Percentiles rank a stretch among this genome's conserved stretches.
These are phyloP conservation scores for Cephus runcator DNA, from an alignment of 2,888 invertebrate genomes.

Conservation along the genomic window DNA sequence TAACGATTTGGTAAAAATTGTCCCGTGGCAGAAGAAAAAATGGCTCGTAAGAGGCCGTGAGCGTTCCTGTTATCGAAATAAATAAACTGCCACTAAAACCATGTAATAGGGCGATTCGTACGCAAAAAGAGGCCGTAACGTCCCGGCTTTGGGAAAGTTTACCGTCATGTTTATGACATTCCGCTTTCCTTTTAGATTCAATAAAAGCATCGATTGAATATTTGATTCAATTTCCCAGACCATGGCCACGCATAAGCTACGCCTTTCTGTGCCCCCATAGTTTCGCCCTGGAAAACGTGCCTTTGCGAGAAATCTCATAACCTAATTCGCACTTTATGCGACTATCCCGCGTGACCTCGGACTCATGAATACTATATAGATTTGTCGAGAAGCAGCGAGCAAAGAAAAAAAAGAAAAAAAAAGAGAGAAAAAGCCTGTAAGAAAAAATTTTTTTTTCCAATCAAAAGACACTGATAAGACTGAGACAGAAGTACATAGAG, in stretches of 20 bases:
- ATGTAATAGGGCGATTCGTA: conserved; percentile 23
- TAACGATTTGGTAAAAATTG: neutral
- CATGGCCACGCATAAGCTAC: conserved; percentile 7
- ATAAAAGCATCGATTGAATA: conserved; percentile 25
- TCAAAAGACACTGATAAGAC: neutral
- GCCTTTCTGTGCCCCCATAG: neutral
- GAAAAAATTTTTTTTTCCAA: neutral
- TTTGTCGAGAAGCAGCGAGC: neutral
- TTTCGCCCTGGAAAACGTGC: neutral
- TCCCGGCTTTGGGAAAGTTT: conserved; percentile 15
- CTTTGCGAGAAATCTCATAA: conserved; percentile 14
- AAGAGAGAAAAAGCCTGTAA: too few species aligned
- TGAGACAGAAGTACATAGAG: neutral
- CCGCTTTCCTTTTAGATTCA: conserved; percentile 24
- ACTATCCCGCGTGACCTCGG: conserved; percentile 17
- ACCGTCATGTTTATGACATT: conserved; percentile 24
- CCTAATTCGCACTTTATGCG: conserved; percentile 24
- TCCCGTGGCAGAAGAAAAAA: neutral
- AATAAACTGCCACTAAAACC: conserved; percentile 21
- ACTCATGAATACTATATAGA: conserved; percentile 19
- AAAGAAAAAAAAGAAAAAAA: neutral
- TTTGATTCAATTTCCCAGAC: conserved; percentile 21
- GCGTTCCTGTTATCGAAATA: conserved; percentile 9
- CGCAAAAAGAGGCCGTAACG: conserved; percentile 23
- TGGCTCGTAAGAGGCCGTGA: neutral